Evolutionary conservation across 2,113 vertebrate species (phyloP), one percentile per base, ranked within the genome.

Genomic region (Centropus bengalensis): DNA sequence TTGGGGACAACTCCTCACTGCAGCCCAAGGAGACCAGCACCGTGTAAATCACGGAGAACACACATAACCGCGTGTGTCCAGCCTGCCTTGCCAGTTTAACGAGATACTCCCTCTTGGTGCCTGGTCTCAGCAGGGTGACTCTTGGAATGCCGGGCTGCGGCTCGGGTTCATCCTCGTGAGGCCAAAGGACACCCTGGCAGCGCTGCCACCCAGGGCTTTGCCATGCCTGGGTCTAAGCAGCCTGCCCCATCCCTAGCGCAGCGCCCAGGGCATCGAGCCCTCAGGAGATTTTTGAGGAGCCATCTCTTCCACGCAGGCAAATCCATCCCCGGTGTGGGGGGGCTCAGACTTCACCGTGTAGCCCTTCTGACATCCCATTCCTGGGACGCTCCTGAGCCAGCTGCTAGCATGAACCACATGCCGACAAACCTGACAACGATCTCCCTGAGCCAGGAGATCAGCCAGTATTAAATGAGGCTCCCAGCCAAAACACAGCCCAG

Each of bases 71-170:
- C 60, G 47, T 23, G 2, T 3, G 4, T 8, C 30, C 69, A 69
- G 45, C 16, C 82, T 51, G 33, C 6, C 8, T 12, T 38, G 4
- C 82, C 17, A 33, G 33, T 7, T 36, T 1, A 5, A 28, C 6
- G 49, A 68, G 44, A 23, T 10, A 71, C 7, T 73, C 8, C 45
- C 42, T 75, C 73, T 28, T 6, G 20, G 23, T 56, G 23, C 45
- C 22, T 9, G 12, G 52, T 7, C 47, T 36, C 5, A 9, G 70
- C 54, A 79, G 28, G 66, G 22, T 1, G 10, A 21, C n/a, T 80
- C 26, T 9, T 2, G 1, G 76, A 68, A 9, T 4, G 7, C 26
- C 14, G 69, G 76, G 0, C 62, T 49, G 51, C 1, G 6, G 40
- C 58, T 47, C 67, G 28, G 44, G 30, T 17, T 36, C 52, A 26